These are phyloP conservation scores for Nipponia nippon DNA, from an alignment of 2,113 vertebrate species.

Conservation along the genomic window DNA sequence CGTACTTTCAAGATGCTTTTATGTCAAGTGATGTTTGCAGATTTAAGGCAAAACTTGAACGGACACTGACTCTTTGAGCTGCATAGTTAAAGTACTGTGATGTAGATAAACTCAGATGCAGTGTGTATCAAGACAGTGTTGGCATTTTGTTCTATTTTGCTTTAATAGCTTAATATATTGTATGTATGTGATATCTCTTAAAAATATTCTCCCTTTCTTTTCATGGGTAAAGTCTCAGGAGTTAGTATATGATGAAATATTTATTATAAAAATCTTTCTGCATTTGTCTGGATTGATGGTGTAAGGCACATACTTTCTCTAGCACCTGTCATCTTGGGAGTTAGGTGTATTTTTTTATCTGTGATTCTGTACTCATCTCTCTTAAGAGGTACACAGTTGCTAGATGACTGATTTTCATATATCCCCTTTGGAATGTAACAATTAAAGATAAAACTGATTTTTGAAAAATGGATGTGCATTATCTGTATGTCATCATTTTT, in stretches of 20 bases:
- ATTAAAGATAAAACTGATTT: slow-evolving; percentile 72
- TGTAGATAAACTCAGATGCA: slow-evolving; percentile 65
- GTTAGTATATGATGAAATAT: slow-evolving; percentile 65
- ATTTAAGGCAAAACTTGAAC: not conserved
- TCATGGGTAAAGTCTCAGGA: slow-evolving; percentile 65
- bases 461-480: slow-evolving; percentile 42
- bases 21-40: slow-evolving; percentile 43
- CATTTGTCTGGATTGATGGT: slow-evolving; percentile 52
- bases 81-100: slow-evolving; percentile 61
- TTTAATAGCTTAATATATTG: slow-evolving; percentile 63
- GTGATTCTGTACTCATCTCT: slow-evolving; percentile 38
- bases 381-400: slow-evolving; percentile 52
- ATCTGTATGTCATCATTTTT: slow-evolving; percentile 15
- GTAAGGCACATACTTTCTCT: slow-evolving; percentile 54
- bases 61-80: slow-evolving; percentile 45
- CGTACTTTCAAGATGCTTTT: slow-evolving; percentile 19
- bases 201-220: slow-evolving; percentile 32
- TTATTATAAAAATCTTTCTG: slow-evolving; percentile 60
- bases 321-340: slow-evolving; percentile 45
- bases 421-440: slow-evolving; percentile 72
- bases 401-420: slow-evolving; percentile 63
- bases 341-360: slow-evolving; percentile 56
- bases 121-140: slow-evolving; percentile 52
- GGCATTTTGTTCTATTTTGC: slow-evolving; percentile 48
- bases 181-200: slow-evolving; percentile 51